A percentile compares a stretch with the other conserved stretches of the same genome.
Conservation (phyloP, 2,888 invertebrate species). For the Acanthosepion pharaonis region DNA sequence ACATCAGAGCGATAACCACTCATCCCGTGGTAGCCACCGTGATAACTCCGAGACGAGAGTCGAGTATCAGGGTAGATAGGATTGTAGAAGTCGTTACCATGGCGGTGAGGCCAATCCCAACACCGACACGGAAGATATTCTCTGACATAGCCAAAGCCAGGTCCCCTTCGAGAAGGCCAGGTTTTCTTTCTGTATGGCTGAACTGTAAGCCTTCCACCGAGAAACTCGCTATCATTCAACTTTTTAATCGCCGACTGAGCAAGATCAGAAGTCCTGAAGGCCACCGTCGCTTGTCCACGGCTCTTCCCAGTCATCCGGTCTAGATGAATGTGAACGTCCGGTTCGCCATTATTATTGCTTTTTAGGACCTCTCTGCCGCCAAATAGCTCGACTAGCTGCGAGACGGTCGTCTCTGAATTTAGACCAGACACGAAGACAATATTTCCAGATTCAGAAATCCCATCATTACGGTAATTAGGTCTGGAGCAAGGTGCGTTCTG, state of each 20-base stretch:
- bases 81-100: not conserved
- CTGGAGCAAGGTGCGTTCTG: not conserved
- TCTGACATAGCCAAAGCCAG: not conserved
- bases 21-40: not conserved
- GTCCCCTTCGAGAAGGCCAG: not conserved
- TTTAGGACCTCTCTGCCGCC: not conserved
- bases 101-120: not conserved
- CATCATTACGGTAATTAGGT: not conserved
- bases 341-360: not conserved
- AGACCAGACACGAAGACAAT: not conserved
- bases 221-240: not conserved
- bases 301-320: not conserved
- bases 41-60: not conserved
- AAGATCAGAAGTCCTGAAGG: not conserved
- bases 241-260: not conserved
- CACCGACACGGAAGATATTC: not conserved
- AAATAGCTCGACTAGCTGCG: not conserved
- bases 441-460: not conserved
- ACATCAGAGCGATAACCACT: not conserved
- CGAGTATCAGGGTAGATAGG: not conserved
- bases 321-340: not conserved
- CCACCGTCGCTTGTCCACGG: not conserved
- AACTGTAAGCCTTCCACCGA: not conserved
- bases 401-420: not conserved
- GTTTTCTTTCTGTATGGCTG: not conserved